Percentiles rank a stretch among this genome's conserved stretches.
Evolutionary conservation across 2,888 invertebrate genomes (phyloP).

Genomic region (Noctua janthina): DNA sequence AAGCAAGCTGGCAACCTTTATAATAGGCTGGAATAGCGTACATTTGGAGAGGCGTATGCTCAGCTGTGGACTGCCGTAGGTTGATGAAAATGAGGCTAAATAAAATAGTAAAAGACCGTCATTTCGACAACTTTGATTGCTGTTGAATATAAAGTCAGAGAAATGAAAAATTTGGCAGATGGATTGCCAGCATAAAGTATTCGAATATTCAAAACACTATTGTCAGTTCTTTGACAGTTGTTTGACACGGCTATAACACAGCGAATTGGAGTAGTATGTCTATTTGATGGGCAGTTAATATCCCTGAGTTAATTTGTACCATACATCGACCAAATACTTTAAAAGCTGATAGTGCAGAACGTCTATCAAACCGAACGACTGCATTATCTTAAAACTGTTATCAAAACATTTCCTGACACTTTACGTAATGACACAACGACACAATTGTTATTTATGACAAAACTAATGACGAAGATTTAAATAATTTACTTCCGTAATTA

Average conservation of each 20-base stretch:
- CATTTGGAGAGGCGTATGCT: background rate
- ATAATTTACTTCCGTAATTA: constrained; percentile 49
- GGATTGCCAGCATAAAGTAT: background rate
- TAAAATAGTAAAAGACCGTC: background rate
- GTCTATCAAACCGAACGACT: background rate
- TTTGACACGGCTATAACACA: background rate
- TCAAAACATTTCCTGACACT: constrained; percentile 28
- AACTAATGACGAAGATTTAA: constrained; percentile 14
- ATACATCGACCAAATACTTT: background rate
- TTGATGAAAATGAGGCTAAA: background rate
- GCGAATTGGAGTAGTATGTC: background rate
- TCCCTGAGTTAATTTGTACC: background rate
- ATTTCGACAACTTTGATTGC: too few species aligned
- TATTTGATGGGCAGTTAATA: background rate
- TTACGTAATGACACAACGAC: background rate
- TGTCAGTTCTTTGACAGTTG: background rate
- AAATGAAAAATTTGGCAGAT: background rate
- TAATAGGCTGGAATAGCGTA: background rate
- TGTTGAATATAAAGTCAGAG: background rate
- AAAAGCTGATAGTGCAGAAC: background rate
- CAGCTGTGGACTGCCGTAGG: background rate
- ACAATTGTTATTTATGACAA: constrained; percentile 8
- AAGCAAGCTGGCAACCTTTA: too few species aligned
- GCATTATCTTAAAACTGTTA: constrained; percentile 26
- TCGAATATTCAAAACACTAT: background rate